phyloP scores from a whole-genome alignment of 2,888 invertebrate genomes.

The Serripes groenlandicus region DNA sequence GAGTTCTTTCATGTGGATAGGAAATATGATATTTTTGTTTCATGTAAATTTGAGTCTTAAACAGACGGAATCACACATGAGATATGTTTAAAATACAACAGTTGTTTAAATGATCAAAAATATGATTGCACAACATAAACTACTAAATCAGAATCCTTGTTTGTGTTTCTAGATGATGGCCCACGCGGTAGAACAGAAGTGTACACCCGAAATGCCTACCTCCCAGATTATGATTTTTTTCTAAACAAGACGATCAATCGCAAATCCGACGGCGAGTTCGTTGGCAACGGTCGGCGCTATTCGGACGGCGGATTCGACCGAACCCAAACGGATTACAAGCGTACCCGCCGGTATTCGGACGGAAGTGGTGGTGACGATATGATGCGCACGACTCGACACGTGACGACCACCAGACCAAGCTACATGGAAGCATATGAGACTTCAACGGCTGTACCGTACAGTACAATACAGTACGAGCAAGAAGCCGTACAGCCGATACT shows the following conservation, averaged over 20 bases:
- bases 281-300: neutral
- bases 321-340: neutral
- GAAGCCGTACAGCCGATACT: neutral
- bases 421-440: neutral
- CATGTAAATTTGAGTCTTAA: no score
- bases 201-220: neutral
- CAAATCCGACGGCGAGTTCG: no score
- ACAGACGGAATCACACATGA: no score
- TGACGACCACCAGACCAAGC: neutral
- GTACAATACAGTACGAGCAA: neutral
- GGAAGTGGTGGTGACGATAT: constrained; percentile 7
- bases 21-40: no score
- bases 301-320: constrained; percentile 1
- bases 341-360: neutral
- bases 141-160: no score
- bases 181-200: neutral
- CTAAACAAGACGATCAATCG: neutral
- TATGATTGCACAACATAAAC: no score
- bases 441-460: neutral
- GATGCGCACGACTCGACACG: neutral
- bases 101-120: no score
- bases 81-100: no score
- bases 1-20: no score
- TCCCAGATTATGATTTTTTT: constrained; percentile 2
- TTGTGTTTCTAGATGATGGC: neutral